phyloP scores from a whole-genome alignment of 2,113 vertebrate species.

The Arvicanthis niloticus region DNA sequence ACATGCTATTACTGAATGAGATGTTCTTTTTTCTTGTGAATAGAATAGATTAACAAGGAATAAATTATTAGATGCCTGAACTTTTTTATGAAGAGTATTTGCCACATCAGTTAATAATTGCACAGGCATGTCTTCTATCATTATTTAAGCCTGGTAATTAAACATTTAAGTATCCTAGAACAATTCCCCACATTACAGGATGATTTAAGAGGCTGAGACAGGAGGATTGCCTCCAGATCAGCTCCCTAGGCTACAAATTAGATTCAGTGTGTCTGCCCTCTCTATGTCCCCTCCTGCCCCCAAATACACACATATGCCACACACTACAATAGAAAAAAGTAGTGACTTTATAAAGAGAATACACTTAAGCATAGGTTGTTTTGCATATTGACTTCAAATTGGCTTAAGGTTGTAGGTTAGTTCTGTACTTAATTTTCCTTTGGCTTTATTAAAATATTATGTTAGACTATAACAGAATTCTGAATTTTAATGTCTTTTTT shows the following conservation, averaged over 20 bases:
- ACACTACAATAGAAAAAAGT: neutral
- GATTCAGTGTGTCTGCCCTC: neutral
- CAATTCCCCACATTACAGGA: conserved; percentile 33
- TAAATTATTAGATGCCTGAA: conserved; percentile 7
- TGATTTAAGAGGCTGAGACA: neutral
- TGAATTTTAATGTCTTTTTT: conserved; percentile 72
- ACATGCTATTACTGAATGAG: neutral
- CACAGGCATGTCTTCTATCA: neutral
- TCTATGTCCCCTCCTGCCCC: neutral
- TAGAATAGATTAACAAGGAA: neutral
- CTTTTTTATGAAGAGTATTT: conserved; percentile 25
- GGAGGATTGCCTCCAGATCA: neutral
- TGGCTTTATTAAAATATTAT: conserved; percentile 16
- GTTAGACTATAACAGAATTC: conserved; percentile 48
- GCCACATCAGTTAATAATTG: conserved; percentile 14
- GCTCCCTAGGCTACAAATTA: neutral
- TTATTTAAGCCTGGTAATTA: conserved; percentile 48
- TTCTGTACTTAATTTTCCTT: conserved; percentile 46
- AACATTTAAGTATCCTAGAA: conserved; percentile 46
- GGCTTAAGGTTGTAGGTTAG: conserved; percentile 50
- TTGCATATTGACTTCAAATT: conserved; percentile 59
- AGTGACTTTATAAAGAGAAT: conserved; percentile 21
- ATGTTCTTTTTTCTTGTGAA: conserved; percentile 27
- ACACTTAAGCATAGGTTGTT: conserved; percentile 45
- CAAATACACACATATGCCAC: neutral